Evolutionary conservation across 2,797 vertebrate species (phyloP).

Genomic region (Intellagama lesueurii): DNA sequence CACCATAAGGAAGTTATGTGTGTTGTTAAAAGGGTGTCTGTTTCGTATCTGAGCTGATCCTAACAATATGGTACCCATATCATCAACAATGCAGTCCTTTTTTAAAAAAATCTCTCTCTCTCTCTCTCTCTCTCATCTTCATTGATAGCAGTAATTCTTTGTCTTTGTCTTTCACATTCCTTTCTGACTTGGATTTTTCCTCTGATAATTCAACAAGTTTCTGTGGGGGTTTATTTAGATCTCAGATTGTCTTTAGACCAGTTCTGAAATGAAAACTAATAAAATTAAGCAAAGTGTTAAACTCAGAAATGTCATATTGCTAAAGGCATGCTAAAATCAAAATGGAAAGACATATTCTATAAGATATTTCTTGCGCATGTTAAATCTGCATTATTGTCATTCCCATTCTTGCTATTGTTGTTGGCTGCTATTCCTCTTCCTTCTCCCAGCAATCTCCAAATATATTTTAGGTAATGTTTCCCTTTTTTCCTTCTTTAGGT

Average conservation of each 20-base stretch:
- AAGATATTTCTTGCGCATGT: background rate
- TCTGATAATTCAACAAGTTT: no score
- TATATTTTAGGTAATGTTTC: constrained; percentile 45
- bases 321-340: background rate
- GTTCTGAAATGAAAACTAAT: background rate
- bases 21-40: background rate
- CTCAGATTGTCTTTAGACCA: background rate
- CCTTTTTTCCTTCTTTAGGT: constrained; percentile 79
- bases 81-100: background rate
- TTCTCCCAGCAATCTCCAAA: background rate
- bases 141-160: background rate
- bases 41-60: background rate
- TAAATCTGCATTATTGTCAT: background rate
- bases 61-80: background rate
- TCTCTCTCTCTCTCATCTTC: background rate
- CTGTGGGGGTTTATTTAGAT: no score
- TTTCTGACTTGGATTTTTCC: background rate
- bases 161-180: background rate
- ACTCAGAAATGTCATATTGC: background rate
- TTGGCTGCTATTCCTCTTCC: background rate
- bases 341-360: background rate
- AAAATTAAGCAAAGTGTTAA: background rate
- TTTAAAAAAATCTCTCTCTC: no score
- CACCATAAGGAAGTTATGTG: background rate
- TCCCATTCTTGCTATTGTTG: no score